Conservation (phyloP, 1,140 invertebrate species). For the Drosophila arizonae region DNA sequence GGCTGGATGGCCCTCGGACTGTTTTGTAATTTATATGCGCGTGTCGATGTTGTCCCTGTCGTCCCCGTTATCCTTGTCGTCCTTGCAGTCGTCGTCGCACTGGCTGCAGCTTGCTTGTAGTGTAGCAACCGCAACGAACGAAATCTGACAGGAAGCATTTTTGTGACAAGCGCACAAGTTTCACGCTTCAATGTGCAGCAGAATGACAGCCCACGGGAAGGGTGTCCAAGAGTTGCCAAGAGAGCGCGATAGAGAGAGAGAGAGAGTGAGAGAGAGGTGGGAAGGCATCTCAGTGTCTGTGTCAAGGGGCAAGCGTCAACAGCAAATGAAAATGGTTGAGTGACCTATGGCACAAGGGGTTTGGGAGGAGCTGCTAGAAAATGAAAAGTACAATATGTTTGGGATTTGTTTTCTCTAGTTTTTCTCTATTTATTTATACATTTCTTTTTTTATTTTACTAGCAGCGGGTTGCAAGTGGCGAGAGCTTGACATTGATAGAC, state of each 20-base stretch:
- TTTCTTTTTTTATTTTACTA: neutral
- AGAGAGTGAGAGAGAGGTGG: neutral
- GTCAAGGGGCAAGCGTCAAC: conserved; percentile 39
- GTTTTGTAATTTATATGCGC: conserved; percentile 72
- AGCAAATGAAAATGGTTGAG: conserved; percentile 46
- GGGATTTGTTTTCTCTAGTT: conserved; percentile 26
- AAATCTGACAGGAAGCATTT: conserved; percentile 74
- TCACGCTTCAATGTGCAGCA: conserved; percentile 72
- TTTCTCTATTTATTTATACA: neutral
- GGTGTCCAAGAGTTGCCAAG: neutral
- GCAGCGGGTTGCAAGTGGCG: conserved; percentile 9
- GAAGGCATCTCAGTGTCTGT: neutral
- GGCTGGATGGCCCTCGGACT: conserved; percentile 44
- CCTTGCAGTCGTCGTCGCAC: conserved; percentile 1
- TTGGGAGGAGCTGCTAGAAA: conserved; percentile 37
- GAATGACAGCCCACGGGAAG: conserved; percentile 37
- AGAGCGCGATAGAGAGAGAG: neutral
- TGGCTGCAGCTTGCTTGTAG: conserved; percentile 25
- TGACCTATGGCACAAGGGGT: conserved; percentile 37
- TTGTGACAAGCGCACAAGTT: conserved; percentile 78
- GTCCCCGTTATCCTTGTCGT: conserved; percentile 4
- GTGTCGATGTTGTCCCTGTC: conserved; percentile 49
- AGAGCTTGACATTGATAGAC: conserved; percentile 33
- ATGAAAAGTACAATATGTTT: conserved; percentile 68
- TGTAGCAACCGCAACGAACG: conserved; percentile 48